Base-by-base conservation (phyloP, 1,140 invertebrate genomes). In the Trichogramma pretiosum region DNA sequence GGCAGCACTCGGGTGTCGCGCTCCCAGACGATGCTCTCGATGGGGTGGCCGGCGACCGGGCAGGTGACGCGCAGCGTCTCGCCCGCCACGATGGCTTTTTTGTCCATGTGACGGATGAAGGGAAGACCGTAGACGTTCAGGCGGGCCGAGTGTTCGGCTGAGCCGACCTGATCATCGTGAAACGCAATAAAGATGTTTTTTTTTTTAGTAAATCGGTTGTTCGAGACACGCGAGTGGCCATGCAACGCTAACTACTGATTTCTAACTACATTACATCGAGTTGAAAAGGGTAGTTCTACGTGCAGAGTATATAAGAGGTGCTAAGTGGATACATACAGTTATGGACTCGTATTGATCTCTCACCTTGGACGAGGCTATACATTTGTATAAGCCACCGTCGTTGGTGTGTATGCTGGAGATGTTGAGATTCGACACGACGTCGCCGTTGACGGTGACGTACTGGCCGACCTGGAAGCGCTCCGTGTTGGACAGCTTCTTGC, bases 21-120 rank as follows among this genome's bases (percentile, higher is more conserved):
- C 70, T 93, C 91, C 93, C 93, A 97, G 11, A 87, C 84, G 55
- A 96, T 91, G 32, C 84, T 85, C 55, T 93, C 86, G 55, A 96
- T 90, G 4, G 93, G 93, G 67, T 93, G 91, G 44, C 93, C 93
- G 54, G 91, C 90, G 11, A 95, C 91, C 8, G 92, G 90, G 63
- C 93, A 96, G 49, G 88, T 87, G 0, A 93, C 85, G 43, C 88
- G 78, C 46, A 94, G 75, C 11, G 80, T 88, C 63, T 93, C 88
- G 50, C 91, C 91, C 33, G 93, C 91, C 7, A 95, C 92, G 33
- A 95, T 93, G 19, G 90, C 87, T 60, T 93, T 85, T 68, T 96
- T 95, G 61, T 91, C 87, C 89, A 93, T 93, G 22, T 86, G 80
- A 30, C 88, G 80, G 47, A 93, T 87, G 67, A 88, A 90, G 1